Evolutionary conservation across 1,140 invertebrate species (phyloP).

Genomic region (Antheraea pernyi): DNA sequence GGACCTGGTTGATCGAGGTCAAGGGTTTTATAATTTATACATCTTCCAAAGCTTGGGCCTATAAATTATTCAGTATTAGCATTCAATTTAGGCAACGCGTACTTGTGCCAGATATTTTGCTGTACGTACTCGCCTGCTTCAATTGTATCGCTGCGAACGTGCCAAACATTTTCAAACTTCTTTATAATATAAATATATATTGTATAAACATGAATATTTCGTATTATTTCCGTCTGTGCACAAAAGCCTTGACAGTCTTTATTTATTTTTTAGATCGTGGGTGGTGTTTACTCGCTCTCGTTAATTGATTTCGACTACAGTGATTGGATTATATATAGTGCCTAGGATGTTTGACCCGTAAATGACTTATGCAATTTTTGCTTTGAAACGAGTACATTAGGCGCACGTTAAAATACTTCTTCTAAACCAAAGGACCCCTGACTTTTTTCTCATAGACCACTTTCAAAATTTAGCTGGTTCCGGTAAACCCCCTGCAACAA

Average conservation of each 20-base stretch:
- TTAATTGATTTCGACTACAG: too few species aligned
- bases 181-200: not conserved
- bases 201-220: not conserved
- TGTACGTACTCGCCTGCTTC: not conserved
- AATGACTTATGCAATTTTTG: too few species aligned
- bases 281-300: too few species aligned
- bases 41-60: not conserved
- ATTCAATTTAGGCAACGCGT: constrained; percentile 9
- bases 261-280: too few species aligned
- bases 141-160: not conserved
- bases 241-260: not conserved
- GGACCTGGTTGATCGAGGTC: not conserved
- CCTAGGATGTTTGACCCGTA: too few species aligned
- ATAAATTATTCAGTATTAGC: constrained; percentile 2
- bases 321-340: too few species aligned
- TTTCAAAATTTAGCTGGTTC: too few species aligned
- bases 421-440: too few species aligned
- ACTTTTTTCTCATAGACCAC: too few species aligned
- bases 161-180: not conserved
- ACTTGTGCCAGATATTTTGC: constrained; percentile 2
- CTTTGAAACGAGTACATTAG: too few species aligned
- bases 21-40: not conserved
- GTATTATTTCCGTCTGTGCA: not conserved
- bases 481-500: too few species aligned
- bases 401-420: too few species aligned